phyloP scores from a whole-genome alignment of 2,888 invertebrate genomes.

The Scrobipalpa costella region DNA sequence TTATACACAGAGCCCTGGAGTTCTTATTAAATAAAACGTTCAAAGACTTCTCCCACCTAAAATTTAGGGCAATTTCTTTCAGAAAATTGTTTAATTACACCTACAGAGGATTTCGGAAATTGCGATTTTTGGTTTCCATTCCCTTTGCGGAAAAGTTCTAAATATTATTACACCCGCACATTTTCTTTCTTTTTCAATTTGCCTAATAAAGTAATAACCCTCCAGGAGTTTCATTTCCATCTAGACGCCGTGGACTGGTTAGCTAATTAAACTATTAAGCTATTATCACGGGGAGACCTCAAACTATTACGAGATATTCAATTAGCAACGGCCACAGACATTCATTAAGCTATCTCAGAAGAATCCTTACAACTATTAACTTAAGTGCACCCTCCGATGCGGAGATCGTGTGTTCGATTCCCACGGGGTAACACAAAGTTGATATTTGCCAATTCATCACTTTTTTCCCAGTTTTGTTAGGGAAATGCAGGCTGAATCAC shows the following conservation, averaged over 20 bases:
- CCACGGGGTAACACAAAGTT: too few relatives aligned
- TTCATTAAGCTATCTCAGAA: not conserved
- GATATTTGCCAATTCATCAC: too few relatives aligned
- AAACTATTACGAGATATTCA: not conserved
- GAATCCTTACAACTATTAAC: not conserved
- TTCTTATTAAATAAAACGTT: slow-evolving; percentile 73
- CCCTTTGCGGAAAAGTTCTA: not conserved
- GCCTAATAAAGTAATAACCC: too few relatives aligned
- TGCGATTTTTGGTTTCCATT: slow-evolving; percentile 8
- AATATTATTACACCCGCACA: not conserved
- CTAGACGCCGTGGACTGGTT: not conserved
- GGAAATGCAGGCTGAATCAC: too few relatives aligned
- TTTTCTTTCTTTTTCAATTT: not conserved
- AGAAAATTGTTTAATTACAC: slow-evolving; percentile 19
- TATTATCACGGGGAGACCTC: not conserved
- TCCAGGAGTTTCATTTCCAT: not conserved
- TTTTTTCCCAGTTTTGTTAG: too few relatives aligned
- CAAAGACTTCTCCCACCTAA: slow-evolving; percentile 56
- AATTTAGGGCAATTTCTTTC: slow-evolving; percentile 58
- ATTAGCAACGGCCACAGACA: not conserved
- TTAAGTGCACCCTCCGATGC: too few relatives aligned
- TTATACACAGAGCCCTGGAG: slow-evolving; percentile 71
- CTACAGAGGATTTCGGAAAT: slow-evolving; percentile 12
- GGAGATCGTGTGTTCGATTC: too few relatives aligned
- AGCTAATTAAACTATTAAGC: not conserved